phyloP scores from a whole-genome alignment of 2,113 vertebrate genomes.

The Edolisoma coerulescens region DNA sequence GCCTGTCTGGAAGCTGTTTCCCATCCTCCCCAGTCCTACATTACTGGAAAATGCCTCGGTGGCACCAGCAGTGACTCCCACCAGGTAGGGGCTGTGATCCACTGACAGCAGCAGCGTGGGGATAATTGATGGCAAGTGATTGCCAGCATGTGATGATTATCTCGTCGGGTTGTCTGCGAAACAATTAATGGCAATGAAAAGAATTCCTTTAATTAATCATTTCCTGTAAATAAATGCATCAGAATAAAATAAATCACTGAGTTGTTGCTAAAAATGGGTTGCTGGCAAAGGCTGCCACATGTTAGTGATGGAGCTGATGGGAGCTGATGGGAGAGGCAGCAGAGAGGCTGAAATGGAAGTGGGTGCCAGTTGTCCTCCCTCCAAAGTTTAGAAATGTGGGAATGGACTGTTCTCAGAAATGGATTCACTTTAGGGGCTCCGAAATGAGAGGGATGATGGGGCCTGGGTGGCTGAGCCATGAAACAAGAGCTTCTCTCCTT shows the following conservation, averaged over 20 bases:
- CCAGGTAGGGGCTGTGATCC: slow-evolving; percentile 55
- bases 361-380: not conserved
- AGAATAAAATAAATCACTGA: not conserved
- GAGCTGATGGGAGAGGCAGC: not conserved
- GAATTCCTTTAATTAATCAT: slow-evolving; percentile 53
- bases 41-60: slow-evolving; percentile 26
- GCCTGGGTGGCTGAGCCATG: not conserved
- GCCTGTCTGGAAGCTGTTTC: not conserved
- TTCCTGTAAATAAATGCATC: slow-evolving; percentile 51
- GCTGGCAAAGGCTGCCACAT: not conserved
- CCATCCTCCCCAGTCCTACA: not conserved
- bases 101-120: not conserved
- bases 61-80: slow-evolving; percentile 43
- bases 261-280: not conserved
- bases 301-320: not conserved
- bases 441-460: fast-evolving
- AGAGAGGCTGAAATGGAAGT: not conserved
- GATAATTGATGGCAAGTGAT: slow-evolving; percentile 53
- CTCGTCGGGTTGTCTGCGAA: slow-evolving; percentile 48
- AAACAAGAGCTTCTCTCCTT: not conserved
- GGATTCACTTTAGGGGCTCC: not conserved
- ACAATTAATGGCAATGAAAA: slow-evolving; percentile 29
- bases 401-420: not conserved
- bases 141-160: slow-evolving; percentile 57
- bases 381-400: not conserved